Evolutionary conservation across 2,797 vertebrate genomes (phyloP).

Genomic region (Furcifer pardalis): DNA sequence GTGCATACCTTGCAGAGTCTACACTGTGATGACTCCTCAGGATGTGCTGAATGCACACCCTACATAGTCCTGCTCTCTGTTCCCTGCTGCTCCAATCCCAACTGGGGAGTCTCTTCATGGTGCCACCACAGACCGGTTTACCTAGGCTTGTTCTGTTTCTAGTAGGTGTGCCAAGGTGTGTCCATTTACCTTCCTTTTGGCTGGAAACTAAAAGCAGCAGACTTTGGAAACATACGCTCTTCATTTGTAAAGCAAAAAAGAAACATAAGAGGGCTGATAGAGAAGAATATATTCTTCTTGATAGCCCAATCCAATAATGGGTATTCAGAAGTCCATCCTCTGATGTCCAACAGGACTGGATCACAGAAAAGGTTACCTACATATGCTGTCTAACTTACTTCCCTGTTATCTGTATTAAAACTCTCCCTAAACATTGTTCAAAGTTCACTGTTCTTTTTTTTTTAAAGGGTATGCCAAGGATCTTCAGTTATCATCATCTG

Average conservation of each 20-base stretch:
- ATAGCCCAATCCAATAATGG: not conserved
- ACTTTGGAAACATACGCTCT: not conserved
- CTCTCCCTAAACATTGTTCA: too few relatives aligned
- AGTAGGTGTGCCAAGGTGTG: not conserved
- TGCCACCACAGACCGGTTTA: not conserved
- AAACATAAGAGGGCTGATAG: not conserved
- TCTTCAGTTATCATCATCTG: not conserved
- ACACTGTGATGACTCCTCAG: not conserved
- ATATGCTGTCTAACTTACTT: too few relatives aligned
- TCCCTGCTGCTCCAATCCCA: not conserved
- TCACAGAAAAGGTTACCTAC: too few relatives aligned
- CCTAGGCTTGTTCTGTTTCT: fast-evolving
- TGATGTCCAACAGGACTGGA: too few relatives aligned
- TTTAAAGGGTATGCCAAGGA: not conserved
- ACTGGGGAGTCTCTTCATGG: not conserved
- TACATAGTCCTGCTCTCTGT: not conserved
- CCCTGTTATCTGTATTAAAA: too few relatives aligned
- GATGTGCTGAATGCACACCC: not conserved
- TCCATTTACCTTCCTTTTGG: fast-evolving
- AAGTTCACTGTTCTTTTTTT: too few relatives aligned
- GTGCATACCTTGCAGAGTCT: not conserved
- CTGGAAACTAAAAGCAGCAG: not conserved
- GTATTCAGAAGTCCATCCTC: too few relatives aligned
- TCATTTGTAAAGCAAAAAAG: constrained; percentile 1
- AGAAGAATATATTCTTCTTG: too few relatives aligned